Evolutionary conservation across 2,797 vertebrate genomes (phyloP), one percentile per base, ranked within the genome.

Genomic region (Diplodus sargus): DNA sequence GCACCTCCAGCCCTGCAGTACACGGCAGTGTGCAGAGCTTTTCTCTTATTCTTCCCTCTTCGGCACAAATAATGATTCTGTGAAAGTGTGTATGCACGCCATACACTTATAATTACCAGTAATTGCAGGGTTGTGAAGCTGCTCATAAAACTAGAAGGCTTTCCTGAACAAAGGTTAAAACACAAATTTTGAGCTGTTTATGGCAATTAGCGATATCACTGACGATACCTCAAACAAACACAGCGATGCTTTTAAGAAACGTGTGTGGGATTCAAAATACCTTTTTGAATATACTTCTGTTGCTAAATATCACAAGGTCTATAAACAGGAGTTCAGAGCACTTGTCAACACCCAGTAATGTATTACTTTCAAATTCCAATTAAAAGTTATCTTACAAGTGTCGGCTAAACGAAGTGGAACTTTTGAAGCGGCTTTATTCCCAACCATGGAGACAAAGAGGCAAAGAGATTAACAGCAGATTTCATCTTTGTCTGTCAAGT

Each of bases 141-240:
- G 43, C 56, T 79, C 48, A 68, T 54, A 49, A 60, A 85, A 64
- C 53, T 23, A 47, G 14, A 52, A 39, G 53, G 39, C 34, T 48
- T 79, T 39, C n/a, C 68, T 25, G 22, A 77, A 68, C 70, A 65
- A 79, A 70, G 58, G 59, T 42, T 76, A 51, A 62, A 64, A 75
- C 34, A 61, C 3, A 57, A 64, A 65, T 74, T 57, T 53, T 16
- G 66, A 77, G 58, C 23, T 82, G 49, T 66, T 69, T 65, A 76
- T 59, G 39, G 25, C 62, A 61, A 74, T 74, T 63, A 81, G 52
- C 1, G 5, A 62, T 20, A 34, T 34, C 0, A 57, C 14, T 65
- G 9, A 39, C 51, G 57, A 59, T 62, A 52, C 58, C 23, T 71
- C 39, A 39, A 74, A 76, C 62, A 68, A 74, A 74, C 25, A 25